Conservation (phyloP, 2,113 vertebrate species). For the Anhinga anhinga region DNA sequence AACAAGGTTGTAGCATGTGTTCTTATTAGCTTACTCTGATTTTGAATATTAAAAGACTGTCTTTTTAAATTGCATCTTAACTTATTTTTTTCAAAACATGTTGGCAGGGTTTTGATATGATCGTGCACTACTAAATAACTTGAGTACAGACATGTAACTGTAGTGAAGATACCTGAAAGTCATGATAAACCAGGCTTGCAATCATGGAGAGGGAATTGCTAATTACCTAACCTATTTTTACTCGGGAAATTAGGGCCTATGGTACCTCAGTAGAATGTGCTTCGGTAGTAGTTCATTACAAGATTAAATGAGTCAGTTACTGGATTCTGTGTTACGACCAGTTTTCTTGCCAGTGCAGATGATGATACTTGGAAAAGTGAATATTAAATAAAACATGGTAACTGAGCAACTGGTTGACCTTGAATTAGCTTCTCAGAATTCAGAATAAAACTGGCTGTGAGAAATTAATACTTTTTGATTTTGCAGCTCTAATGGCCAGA, state of each 20-base stretch:
- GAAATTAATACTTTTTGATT: neutral
- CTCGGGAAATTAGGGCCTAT: neutral
- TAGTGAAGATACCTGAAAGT: neutral
- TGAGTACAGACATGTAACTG: neutral
- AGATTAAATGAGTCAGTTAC: neutral
- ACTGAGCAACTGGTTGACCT: neutral
- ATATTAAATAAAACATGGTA: neutral
- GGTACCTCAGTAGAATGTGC: neutral
- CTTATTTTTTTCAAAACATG: neutral
- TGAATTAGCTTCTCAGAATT: neutral
- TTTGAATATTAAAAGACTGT: neutral
- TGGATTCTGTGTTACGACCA: neutral
- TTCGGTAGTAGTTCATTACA: neutral
- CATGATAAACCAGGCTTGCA: neutral
- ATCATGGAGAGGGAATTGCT: neutral
- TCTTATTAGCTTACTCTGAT: neutral
- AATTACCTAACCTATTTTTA: neutral
- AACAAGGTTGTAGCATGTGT: neutral
- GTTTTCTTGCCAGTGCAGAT: neutral
- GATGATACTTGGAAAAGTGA: neutral
- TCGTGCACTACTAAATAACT: neutral
- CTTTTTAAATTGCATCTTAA: neutral
- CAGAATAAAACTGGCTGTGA: neutral
- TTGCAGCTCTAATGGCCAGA: neutral
- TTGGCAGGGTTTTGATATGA: neutral